Evolutionary conservation across 2,888 invertebrate species (phyloP).

Genomic region (Strigamia maritima): DNA sequence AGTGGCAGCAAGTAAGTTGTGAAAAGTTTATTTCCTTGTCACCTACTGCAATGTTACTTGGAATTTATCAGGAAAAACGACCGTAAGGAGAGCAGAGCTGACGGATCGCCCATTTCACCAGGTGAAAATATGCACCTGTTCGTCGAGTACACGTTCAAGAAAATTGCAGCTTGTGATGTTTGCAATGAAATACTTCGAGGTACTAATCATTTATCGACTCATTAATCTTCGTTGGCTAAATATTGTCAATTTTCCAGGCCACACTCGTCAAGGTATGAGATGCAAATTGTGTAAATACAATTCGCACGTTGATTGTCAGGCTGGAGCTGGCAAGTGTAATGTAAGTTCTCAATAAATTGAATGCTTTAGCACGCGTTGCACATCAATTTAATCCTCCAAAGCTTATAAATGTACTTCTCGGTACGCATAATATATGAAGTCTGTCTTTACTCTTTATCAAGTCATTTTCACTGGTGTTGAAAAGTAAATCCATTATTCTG

Average conservation of each 20-base stretch:
- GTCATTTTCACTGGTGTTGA: too few relatives aligned
- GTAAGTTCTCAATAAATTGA: constrained; percentile 42
- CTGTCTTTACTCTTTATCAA: too few relatives aligned
- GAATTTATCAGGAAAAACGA: constrained; percentile 25
- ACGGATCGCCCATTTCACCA: not conserved
- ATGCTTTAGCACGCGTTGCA: not conserved
- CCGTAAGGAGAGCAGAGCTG: not conserved
- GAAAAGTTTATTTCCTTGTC: not conserved
- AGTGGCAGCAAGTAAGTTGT: constrained; percentile 43
- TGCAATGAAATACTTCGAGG: constrained; percentile 89
- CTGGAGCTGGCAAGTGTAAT: constrained; percentile 73
- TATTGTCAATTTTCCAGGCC: constrained; percentile 61
- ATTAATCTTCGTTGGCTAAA: not conserved
- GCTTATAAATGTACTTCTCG: too few relatives aligned
- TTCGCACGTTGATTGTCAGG: constrained; percentile 79
- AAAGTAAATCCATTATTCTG: too few relatives aligned
- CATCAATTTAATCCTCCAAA: too few relatives aligned
- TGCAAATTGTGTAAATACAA: constrained; percentile 89
- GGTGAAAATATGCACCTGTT: constrained; percentile 73
- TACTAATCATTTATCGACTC: constrained; percentile 53
- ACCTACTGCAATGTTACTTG: not conserved
- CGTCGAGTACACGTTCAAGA: constrained; percentile 92
- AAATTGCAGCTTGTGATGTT: constrained; percentile 90
- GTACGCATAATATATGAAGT: too few relatives aligned
- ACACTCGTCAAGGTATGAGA: constrained; percentile 83